These are phyloP conservation scores for Tenthredo amoena DNA, from an alignment of 2,888 invertebrate species.

Conservation along the genomic window DNA sequence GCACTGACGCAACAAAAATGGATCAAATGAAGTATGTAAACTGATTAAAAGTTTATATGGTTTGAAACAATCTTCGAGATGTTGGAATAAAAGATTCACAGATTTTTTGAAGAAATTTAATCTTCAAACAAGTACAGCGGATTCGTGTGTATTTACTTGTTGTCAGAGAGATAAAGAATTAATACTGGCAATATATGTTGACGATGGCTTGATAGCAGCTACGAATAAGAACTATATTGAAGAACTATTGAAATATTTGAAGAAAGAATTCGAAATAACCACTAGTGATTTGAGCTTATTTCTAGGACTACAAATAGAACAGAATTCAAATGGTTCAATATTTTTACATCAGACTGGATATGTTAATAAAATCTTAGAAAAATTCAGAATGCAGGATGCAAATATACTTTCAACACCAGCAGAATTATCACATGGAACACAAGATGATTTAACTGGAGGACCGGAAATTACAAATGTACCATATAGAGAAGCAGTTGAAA, in stretches of 20 bases:
- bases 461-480: slow-evolving; percentile 11
- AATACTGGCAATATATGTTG: slow-evolving; percentile 23
- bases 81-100: slow-evolving; percentile 23
- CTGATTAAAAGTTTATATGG: not conserved
- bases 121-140: not conserved
- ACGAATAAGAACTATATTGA: not conserved
- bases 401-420: not conserved
- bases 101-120: slow-evolving; percentile 27
- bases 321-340: not conserved
- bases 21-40: too few relatives aligned
- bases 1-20: too few relatives aligned
- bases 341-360: slow-evolving; percentile 10
- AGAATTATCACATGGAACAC: not conserved
- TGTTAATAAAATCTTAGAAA: slow-evolving; percentile 18
- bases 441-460: not conserved
- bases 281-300: not conserved
- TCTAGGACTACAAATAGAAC: slow-evolving; percentile 15
- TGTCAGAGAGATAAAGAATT: not conserved
- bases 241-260: not conserved
- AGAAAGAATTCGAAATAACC: not conserved
- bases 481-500: slow-evolving; percentile 20
- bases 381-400: not conserved
- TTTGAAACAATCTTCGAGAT: slow-evolving; percentile 18
- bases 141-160: slow-evolving; percentile 8
- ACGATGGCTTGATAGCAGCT: slow-evolving; percentile 24